phyloP scores from a whole-genome alignment of 2,113 vertebrate species.

The Phoenicopterus ruber region DNA sequence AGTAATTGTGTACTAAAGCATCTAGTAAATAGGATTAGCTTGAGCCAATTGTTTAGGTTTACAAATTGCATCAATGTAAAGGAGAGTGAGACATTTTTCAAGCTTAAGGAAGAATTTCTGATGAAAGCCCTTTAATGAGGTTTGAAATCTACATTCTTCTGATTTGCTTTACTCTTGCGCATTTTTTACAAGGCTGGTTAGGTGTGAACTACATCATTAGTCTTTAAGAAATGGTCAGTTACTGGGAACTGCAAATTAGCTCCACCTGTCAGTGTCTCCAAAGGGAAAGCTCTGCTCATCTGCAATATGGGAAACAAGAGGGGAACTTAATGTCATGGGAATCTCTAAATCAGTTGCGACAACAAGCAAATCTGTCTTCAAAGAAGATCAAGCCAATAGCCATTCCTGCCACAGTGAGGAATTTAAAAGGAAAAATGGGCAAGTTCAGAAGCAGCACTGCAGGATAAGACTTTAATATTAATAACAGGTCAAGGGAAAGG shows the following conservation, averaged over 20 bases:
- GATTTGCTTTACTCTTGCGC: background rate
- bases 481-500: background rate
- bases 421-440: conserved; percentile 13
- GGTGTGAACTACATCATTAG: conserved; percentile 57
- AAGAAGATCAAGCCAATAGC: background rate
- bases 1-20: background rate
- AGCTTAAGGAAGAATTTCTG: background rate
- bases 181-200: conserved; percentile 43
- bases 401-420: background rate
- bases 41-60: background rate
- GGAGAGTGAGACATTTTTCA: background rate
- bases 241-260: conserved; percentile 53
- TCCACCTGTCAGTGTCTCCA: conserved; percentile 47
- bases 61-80: conserved; percentile 2
- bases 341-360: conserved; percentile 42
- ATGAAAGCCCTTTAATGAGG: conserved; percentile 40
- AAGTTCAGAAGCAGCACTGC: background rate
- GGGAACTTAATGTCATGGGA: background rate
- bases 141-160: conserved; percentile 40
- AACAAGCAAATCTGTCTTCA: conserved; percentile 34
- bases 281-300: conserved; percentile 34
- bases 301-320: background rate
- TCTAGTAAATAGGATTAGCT: background rate
- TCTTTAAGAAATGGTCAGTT: conserved; percentile 61
- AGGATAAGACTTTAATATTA: background rate